Evolutionary conservation across 2,888 invertebrate genomes (phyloP), one percentile per base, ranked within the genome.

Genomic region (Coremacera marginata): DNA sequence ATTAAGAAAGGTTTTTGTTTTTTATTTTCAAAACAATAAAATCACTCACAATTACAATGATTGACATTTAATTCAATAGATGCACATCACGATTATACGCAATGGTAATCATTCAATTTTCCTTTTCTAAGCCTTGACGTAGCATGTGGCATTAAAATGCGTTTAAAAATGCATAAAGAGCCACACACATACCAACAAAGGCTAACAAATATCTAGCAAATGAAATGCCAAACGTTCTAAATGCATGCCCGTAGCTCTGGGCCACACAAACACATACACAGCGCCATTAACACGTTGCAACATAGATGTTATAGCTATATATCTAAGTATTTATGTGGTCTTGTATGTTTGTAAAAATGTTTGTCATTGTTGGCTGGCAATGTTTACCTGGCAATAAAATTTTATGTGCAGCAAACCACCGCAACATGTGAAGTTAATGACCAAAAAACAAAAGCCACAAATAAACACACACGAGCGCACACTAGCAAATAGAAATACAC

Each of bases 351-450:
- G 49, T 8, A 51, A 8, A 37, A 63, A 63, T 34, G 34, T 63
- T 70, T 27, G 70, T 51, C 55, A 55, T 16, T 73, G 60, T 70
- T 63, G 25, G 55, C 72, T 52, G 52, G 76, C 81, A 70, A 77
- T 81, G 80, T 82, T 83, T 83, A 82, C 82, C 83, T 82, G 83
- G 81, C 81, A 85, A 86, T 87, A 84, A 86, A 87, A 85, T 84
- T 85, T 86, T 82, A 87, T 86, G 84, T 80, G 75, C 78, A 79
- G 80, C 51, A 51, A 73, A 63, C 72, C 74, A 75, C 72, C 75
- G 80, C 77, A 82, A 79, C 81, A 80, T 79, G 79, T 81, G 79
- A 79, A 80, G 76, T 80, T 81, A 81, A 82, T 81, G 81, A 81
- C 81, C 75, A 76, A 81, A 79, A 70, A 80, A 75, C 62, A 34